A percentile compares a stretch with the other conserved stretches of the same genome.
Evolutionary conservation across 2,113 vertebrate genomes (phyloP).

Genomic region (Archocentrus centrarchus): DNA sequence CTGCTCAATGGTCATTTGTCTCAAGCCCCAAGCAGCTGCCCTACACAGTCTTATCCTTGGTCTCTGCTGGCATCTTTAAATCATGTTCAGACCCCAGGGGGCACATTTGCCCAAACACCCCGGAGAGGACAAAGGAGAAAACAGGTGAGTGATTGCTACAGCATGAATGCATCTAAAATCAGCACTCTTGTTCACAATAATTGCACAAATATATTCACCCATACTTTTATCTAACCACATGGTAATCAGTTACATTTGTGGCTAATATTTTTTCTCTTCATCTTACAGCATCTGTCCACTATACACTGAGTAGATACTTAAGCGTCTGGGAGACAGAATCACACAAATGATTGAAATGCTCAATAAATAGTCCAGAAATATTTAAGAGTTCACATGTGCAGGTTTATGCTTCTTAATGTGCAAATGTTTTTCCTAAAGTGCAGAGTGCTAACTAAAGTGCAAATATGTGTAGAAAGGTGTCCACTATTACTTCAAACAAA

Average conservation of each 20-base stretch:
- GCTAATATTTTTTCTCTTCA: neutral
- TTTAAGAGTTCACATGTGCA: too few relatives aligned
- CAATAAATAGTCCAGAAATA: neutral
- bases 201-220: neutral
- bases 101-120: neutral
- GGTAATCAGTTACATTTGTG: neutral
- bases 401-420: neutral
- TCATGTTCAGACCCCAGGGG: neutral
- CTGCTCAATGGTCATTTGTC: neutral
- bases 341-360: neutral
- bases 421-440: neutral
- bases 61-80: neutral
- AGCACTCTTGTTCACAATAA: neutral
- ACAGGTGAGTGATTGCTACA: neutral
- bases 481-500: neutral
- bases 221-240: neutral
- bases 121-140: neutral
- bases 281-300: neutral
- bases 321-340: fast-evolving
- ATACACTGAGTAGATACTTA: neutral
- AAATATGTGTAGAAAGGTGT: neutral
- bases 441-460: neutral
- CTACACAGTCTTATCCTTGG: neutral
- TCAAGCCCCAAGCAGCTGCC: neutral
- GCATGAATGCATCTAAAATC: neutral